Evolutionary conservation across 2,113 vertebrate genomes (phyloP).

Genomic region (Cyphomyrus plagiostoma): DNA sequence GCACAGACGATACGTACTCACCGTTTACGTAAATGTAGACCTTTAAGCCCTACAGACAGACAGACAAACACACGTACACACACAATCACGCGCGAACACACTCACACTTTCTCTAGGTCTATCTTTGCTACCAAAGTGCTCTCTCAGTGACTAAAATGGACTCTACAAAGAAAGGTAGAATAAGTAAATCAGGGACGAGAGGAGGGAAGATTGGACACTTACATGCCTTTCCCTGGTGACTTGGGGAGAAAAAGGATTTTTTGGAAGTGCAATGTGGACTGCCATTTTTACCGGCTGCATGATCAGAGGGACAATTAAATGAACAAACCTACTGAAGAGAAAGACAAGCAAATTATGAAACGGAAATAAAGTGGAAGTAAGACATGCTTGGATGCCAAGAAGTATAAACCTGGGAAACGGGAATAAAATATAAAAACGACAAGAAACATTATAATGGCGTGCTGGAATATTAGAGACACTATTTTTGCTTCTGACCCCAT

Average conservation of each 20-base stretch:
- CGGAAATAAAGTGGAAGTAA: slow-evolving; percentile 49
- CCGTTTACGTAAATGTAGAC: neutral
- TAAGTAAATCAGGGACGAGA: slow-evolving; percentile 48
- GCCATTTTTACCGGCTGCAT: slow-evolving; percentile 35
- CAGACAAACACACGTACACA: slow-evolving; percentile 12
- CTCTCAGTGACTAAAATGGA: slow-evolving; percentile 58
- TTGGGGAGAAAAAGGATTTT: slow-evolving; percentile 53
- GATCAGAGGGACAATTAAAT: slow-evolving; percentile 42
- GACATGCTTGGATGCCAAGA: slow-evolving; percentile 39
- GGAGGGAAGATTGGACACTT: slow-evolving; percentile 44
- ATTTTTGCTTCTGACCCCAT: slow-evolving; percentile 44
- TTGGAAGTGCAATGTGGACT: slow-evolving; percentile 38
- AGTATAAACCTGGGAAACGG: neutral
- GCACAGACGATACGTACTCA: slow-evolving; percentile 25
- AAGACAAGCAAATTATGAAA: slow-evolving; percentile 56
- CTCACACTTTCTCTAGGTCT: slow-evolving; percentile 40
- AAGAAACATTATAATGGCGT: slow-evolving; percentile 39
- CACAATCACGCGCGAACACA: slow-evolving; percentile 14
- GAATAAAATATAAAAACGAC: slow-evolving; percentile 45
- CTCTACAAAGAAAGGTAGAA: slow-evolving; percentile 45
- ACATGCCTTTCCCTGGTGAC: slow-evolving; percentile 13
- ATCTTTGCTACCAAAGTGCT: slow-evolving; percentile 71
- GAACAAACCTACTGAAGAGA: slow-evolving; percentile 14
- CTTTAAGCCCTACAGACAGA: neutral
- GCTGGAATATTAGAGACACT: slow-evolving; percentile 48